phyloP scores from a whole-genome alignment of 2,888 invertebrate species.

The Unio delphinus region DNA sequence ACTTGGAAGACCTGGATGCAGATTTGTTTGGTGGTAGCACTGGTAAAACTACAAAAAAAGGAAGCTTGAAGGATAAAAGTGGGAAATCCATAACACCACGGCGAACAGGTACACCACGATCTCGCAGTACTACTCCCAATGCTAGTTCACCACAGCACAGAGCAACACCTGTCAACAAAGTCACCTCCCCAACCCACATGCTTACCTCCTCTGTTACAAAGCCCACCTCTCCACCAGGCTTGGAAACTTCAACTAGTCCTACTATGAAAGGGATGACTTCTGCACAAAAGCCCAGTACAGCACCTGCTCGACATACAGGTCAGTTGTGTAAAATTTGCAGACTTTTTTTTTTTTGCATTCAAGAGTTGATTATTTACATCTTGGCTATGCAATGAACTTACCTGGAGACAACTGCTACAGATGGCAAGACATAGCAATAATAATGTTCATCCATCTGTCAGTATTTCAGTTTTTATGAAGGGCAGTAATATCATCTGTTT shows the following conservation, averaged over 20 bases:
- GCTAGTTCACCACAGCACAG: conserved; percentile 40
- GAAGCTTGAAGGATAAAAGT: conserved; percentile 45
- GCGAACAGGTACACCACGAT: conserved; percentile 45
- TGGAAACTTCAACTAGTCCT: conserved; percentile 22
- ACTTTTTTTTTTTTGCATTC: no score
- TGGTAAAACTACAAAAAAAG: conserved; percentile 48
- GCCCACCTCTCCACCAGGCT: conserved; percentile 20
- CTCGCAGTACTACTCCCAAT: conserved; percentile 42
- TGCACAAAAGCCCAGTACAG: conserved; percentile 51
- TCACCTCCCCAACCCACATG: conserved; percentile 45
- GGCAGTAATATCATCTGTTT: no score
- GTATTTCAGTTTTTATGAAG: no score
- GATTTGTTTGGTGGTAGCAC: conserved; percentile 56
- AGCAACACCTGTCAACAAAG: conserved; percentile 43
- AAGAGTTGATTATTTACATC: no score
- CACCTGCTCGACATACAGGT: conserved; percentile 63
- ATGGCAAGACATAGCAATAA: no score
- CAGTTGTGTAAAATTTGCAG: background rate
- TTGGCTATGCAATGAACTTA: no score
- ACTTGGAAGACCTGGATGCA: conserved; percentile 66
- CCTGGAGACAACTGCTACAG: no score
- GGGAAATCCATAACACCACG: conserved; percentile 53
- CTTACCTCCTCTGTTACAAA: conserved; percentile 22
- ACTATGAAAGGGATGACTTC: conserved; percentile 35
- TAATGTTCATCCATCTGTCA: no score